phyloP scores from a whole-genome alignment of 2,888 invertebrate genomes.

The Miltochrista miniata region DNA sequence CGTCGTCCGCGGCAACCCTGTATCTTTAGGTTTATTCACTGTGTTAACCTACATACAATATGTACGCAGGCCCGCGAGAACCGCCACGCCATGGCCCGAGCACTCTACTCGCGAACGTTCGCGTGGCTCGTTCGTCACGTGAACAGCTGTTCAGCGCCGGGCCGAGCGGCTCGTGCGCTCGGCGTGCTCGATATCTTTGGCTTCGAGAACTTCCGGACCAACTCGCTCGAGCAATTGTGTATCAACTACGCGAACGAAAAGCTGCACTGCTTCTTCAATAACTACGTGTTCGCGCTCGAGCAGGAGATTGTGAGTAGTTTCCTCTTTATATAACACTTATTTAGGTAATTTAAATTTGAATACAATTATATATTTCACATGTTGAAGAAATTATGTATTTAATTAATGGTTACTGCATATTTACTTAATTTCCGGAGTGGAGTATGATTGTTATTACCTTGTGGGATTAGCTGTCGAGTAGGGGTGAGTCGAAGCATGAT shows the following conservation, averaged over 20 bases:
- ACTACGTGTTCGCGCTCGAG: slow-evolving; percentile 97
- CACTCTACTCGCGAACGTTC: slow-evolving; percentile 94
- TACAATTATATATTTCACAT: too few relatives aligned
- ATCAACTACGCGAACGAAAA: slow-evolving; percentile 98
- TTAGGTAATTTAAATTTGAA: too few relatives aligned
- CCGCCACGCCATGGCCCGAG: slow-evolving; percentile 96
- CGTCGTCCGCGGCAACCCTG: too few relatives aligned
- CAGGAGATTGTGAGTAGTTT: slow-evolving; percentile 91
- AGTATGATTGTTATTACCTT: too few relatives aligned
- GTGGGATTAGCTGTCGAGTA: too few relatives aligned
- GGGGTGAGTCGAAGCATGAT: too few relatives aligned
- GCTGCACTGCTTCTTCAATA: slow-evolving; percentile 97
- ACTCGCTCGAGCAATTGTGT: slow-evolving; percentile 96
- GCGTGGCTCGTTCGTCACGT: slow-evolving; percentile 97
- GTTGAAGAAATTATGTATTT: too few relatives aligned
- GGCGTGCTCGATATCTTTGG: slow-evolving; percentile 97
- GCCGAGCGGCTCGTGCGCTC: slow-evolving; percentile 90
- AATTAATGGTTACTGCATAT: too few relatives aligned
- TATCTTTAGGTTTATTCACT: too few relatives aligned
- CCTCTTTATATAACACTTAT: not conserved
- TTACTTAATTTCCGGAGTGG: too few relatives aligned
- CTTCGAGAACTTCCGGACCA: slow-evolving; percentile 95
- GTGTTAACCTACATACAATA: not conserved
- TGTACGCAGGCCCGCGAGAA: slow-evolving; percentile 90
- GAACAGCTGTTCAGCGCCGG: slow-evolving; percentile 95